Base-by-base conservation (phyloP, 2,797 vertebrate species). In the Poecilia gillii region DNA sequence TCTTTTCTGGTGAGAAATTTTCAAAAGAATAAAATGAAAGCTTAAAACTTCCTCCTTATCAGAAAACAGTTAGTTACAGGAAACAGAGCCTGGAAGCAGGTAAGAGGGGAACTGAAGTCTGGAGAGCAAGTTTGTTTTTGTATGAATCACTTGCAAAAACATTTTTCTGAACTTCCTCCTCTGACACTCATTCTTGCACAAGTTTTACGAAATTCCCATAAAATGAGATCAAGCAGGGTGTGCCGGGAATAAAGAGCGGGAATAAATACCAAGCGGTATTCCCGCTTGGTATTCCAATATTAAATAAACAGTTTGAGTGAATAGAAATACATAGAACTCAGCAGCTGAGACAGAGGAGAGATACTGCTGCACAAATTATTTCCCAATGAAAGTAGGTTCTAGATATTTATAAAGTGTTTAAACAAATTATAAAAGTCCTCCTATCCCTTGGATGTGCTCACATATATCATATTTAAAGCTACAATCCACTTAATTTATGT, bases 191-290 rank as follows among this genome's bases (percentile, higher is more conserved):
- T 78, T 81, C 81, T 36, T 73, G 90, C 90, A 95, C 90, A 76
- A 51, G 81, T 95, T 95, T 88, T 90, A 88, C 73, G 75, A 77
- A 90, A 93, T 91, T 90, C 89, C 85, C 79, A 87, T 83, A 57
- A 92, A 93, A 85, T 91, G 83, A 95, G 93, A 94, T 90, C 85
- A 90, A 80, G 62, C 78, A 53, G 89, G 92, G 91, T 81, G 92
- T 88, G 93, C 81, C 77, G 0, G 73, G 36, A 83, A 86, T 76
- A 89, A 75, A 81, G 75, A 74, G 83, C 74, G 75, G 80, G 84
- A 87, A 76, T 81, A 33, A 33, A 33, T 33, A 33, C 31, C 31
- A 33, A 33, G 31, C 31, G 31, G 31, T 33, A 33, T 2, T 33
- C 31, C 31, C 31, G 31, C 31, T 33, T 33, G 31, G 31, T 33